Conservation (phyloP, 2,113 vertebrate species). For the Todiramphus chloris region DNA sequence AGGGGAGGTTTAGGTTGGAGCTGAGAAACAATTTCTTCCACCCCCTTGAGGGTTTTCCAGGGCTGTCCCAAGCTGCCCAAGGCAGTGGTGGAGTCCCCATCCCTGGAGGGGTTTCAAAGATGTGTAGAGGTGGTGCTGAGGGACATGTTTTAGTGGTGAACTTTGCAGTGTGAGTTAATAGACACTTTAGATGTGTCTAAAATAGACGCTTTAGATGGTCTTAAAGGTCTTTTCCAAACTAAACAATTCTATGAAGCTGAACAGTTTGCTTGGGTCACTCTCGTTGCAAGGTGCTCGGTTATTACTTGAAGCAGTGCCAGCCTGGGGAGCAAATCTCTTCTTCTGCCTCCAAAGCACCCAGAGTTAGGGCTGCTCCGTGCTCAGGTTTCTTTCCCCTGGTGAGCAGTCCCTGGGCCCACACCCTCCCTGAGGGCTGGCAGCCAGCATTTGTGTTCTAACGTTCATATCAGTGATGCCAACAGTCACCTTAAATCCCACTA, state of each 20-base stretch:
- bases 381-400: neutral
- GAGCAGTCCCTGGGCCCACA: neutral
- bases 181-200: too few species aligned
- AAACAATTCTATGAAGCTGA: neutral
- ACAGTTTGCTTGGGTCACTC: neutral
- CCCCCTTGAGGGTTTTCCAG: too few species aligned
- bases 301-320: neutral
- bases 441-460: neutral
- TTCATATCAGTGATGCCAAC: neutral
- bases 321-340: neutral
- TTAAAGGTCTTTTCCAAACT: too few species aligned
- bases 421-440: neutral
- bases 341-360: neutral
- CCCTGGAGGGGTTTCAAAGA: neutral
- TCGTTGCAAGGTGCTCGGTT: accelerated
- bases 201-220: too few species aligned
- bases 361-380: neutral
- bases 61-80: too few species aligned
- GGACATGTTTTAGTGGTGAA: neutral
- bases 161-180: neutral
- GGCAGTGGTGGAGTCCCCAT: too few species aligned
- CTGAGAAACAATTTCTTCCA: too few species aligned
- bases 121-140: neutral
- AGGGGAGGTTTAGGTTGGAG: too few species aligned
- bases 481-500: neutral